A percentile compares a stretch with the other conserved stretches of the same genome.
These are phyloP conservation scores for Meriones unguiculatus DNA, from an alignment of 2,113 vertebrate species.

Conservation along the genomic window DNA sequence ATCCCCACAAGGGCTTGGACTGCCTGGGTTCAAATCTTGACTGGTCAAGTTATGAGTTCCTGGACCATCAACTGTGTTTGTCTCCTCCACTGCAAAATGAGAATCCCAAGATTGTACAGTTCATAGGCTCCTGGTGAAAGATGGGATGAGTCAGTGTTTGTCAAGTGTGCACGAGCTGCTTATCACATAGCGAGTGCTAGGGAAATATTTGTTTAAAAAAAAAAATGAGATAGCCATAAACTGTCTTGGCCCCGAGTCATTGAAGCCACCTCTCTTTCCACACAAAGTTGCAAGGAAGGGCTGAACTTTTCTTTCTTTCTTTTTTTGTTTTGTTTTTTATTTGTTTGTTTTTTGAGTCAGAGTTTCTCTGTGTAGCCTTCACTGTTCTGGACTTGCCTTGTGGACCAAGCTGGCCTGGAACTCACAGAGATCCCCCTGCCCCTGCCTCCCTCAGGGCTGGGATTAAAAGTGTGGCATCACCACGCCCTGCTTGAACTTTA, in stretches of 20 bases:
- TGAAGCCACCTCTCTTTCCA: neutral
- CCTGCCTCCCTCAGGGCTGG: no score
- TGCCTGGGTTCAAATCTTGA: neutral
- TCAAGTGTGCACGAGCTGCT: constrained; percentile 27
- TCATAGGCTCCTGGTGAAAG: constrained; percentile 1
- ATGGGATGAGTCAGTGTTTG: constrained; percentile 7
- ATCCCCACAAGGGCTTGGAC: neutral
- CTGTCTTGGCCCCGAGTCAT: neutral
- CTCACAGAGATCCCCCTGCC: no score
- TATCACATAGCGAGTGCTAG: neutral
- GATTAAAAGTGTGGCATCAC: no score
- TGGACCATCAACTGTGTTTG: neutral
- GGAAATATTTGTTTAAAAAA: constrained; percentile 40
- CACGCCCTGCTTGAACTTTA: neutral
- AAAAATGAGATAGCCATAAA: neutral
- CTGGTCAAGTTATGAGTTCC: neutral
- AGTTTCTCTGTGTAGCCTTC: no score
- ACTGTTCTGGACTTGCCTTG: no score
- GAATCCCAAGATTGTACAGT: neutral
- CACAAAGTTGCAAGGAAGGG: constrained; percentile 7
- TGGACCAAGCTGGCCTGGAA: no score
- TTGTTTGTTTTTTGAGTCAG: no score
- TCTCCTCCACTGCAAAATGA: constrained; percentile 20
- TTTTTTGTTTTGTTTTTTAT: no score
- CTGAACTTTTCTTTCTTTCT: neutral